Evolutionary conservation across 2,797 vertebrate genomes (phyloP).

Genomic region (Scyliorhinus canicula): DNA sequence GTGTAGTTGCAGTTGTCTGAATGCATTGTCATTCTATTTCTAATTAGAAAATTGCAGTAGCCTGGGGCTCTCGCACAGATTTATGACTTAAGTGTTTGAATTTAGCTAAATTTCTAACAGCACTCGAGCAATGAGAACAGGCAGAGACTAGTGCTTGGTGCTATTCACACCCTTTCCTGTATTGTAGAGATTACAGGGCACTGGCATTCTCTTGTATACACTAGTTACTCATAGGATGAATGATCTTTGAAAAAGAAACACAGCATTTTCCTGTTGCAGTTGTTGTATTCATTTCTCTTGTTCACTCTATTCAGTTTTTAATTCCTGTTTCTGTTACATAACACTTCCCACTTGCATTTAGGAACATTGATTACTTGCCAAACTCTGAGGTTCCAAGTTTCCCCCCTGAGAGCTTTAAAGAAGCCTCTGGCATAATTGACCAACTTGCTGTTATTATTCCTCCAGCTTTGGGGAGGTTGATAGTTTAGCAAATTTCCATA

Average conservation of each 20-base stretch:
- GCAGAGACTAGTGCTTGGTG: neutral
- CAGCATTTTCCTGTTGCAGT: neutral
- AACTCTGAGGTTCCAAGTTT: neutral
- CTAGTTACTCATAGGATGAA: neutral
- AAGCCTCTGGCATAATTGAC: neutral
- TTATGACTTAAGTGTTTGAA: neutral
- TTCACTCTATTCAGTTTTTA: neutral
- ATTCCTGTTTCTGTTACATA: neutral
- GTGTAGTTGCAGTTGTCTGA: neutral
- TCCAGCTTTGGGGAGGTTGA: neutral
- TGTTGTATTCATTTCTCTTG: neutral
- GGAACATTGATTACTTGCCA: neutral
- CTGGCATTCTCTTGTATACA: neutral
- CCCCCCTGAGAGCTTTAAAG: neutral
- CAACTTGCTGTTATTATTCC: neutral
- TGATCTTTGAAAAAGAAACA: neutral
- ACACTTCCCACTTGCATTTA: neutral
- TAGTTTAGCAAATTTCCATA: neutral
- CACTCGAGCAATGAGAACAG: neutral
- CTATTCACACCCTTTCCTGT: neutral
- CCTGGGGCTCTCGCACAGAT: neutral
- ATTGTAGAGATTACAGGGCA: neutral
- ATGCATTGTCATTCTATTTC: neutral
- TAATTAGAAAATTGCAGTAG: neutral
- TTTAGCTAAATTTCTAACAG: neutral